Percentiles rank a stretch among this genome's conserved stretches.
These are phyloP conservation scores for Capricornis sumatraensis DNA, from an alignment of 2,113 vertebrate genomes.

Conservation along the genomic window DNA sequence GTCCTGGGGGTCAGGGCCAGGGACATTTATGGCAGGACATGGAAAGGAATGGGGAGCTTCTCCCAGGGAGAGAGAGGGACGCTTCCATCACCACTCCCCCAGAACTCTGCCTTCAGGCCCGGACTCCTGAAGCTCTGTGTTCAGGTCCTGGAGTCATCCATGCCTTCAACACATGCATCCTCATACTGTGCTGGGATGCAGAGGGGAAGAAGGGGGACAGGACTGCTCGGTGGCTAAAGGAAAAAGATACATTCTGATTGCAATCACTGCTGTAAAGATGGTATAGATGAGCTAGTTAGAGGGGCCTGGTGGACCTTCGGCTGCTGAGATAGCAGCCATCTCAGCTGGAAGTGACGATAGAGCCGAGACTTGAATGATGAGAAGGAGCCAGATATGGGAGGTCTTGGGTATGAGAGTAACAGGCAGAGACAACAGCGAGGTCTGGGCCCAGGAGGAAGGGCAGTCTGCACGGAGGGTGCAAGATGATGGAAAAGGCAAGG, in stretches of 20 bases:
- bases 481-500: background rate
- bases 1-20: background rate
- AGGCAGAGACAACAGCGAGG: background rate
- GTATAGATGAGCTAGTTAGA: background rate
- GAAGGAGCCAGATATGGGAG: background rate
- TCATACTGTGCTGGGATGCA: background rate
- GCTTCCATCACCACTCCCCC: background rate
- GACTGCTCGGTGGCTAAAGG: background rate
- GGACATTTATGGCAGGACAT: background rate
- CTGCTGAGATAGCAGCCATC: background rate
- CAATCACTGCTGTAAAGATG: background rate
- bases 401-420: background rate
- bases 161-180: background rate
- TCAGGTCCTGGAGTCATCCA: background rate
- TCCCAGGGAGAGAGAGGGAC: background rate
- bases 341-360: background rate
- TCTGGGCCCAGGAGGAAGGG: background rate
- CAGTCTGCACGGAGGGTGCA: background rate
- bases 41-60: fast-evolving
- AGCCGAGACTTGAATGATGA: background rate
- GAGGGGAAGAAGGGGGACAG: background rate
- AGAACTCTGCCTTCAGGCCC: background rate
- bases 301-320: fast-evolving
- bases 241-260: background rate
- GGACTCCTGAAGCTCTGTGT: no score